A percentile compares a stretch with the other conserved stretches of the same genome.
Evolutionary conservation across 2,113 vertebrate genomes (phyloP).

Genomic region (Ochotona curzoniae): DNA sequence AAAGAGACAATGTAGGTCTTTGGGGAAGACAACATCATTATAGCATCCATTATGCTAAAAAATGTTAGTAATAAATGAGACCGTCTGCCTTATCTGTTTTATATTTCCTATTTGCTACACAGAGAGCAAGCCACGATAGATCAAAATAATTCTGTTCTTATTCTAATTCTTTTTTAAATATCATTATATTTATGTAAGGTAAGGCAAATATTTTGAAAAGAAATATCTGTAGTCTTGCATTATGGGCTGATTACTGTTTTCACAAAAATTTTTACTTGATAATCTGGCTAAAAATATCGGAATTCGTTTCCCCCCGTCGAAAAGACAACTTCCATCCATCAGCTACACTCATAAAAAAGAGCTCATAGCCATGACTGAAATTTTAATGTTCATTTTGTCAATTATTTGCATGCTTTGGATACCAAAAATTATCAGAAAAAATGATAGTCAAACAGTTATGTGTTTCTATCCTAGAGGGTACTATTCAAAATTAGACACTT

Average conservation of each 20-base stretch:
- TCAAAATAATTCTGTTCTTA: neutral
- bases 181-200: slow-evolving; percentile 27
- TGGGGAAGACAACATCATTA: neutral
- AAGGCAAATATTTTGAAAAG: neutral
- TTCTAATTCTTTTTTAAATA: neutral
- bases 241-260: slow-evolving; percentile 43
- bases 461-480: neutral
- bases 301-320: neutral
- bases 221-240: slow-evolving; percentile 8
- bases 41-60: neutral
- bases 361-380: neutral
- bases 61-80: neutral
- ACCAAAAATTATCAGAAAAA: neutral
- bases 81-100: neutral
- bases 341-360: neutral
- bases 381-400: neutral
- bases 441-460: neutral
- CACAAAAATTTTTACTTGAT: neutral
- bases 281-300: neutral
- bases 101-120: slow-evolving; percentile 1
- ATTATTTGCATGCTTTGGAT: neutral
- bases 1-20: neutral
- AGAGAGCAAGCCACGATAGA: neutral
- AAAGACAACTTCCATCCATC: neutral
- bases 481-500: neutral